Percentiles rank a stretch among this genome's conserved stretches.
Evolutionary conservation across 2,113 vertebrate genomes (phyloP).

Genomic region (Ibidorhyncha struthersii): DNA sequence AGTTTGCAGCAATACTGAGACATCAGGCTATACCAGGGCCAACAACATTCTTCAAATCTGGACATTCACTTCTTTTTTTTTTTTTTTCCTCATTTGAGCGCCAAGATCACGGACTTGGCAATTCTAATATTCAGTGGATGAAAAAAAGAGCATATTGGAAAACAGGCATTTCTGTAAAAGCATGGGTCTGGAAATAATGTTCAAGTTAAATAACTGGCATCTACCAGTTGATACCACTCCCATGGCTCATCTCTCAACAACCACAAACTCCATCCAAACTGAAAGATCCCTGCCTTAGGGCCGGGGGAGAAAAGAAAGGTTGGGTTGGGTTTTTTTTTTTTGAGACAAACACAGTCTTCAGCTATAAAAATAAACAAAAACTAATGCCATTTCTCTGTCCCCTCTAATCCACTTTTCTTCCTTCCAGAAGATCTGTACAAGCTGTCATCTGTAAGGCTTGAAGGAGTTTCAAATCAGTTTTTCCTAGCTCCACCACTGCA

Average conservation of each 20-base stretch:
- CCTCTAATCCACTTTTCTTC: neutral
- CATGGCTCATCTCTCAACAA: neutral
- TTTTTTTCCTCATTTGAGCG: neutral
- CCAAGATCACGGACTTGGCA: neutral
- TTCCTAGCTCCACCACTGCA: neutral
- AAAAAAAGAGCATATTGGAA: neutral
- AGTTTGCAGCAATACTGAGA: neutral
- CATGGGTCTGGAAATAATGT: neutral
- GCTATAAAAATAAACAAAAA: neutral
- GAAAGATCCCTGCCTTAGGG: neutral
- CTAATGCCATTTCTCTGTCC: neutral
- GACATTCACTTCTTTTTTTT: neutral
- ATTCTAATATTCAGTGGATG: neutral
- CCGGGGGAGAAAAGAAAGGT: too few species aligned
- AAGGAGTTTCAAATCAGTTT: neutral
- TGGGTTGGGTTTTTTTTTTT: neutral
- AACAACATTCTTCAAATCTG: conserved; percentile 26
- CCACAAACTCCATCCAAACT: neutral
- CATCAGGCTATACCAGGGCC: conserved; percentile 31
- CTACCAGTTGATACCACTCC: neutral
- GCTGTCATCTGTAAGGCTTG: neutral
- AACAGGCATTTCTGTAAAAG: neutral
- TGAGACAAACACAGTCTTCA: neutral
- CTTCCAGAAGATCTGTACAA: neutral
- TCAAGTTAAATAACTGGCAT: neutral